These are phyloP conservation scores for Allobates femoralis DNA, from an alignment of 2,797 vertebrate species.

Conservation along the genomic window DNA sequence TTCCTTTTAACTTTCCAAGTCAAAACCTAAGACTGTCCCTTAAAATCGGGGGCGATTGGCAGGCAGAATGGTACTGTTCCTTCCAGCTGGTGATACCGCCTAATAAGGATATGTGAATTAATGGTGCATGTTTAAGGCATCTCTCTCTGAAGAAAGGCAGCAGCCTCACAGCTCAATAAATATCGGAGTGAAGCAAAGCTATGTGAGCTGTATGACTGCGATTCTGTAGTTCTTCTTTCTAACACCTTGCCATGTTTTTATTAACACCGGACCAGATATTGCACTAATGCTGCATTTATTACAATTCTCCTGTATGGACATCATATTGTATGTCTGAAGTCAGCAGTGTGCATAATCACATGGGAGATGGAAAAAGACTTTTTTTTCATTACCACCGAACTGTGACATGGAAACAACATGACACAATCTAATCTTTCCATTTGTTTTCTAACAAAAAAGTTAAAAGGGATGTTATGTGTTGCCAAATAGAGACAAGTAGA, in stretches of 20 bases:
- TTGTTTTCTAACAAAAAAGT: no score
- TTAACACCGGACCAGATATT: background rate
- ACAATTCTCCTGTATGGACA: background rate
- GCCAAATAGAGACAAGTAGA: no score
- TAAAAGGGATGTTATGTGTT: no score
- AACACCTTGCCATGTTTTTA: no score
- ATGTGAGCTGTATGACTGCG: background rate
- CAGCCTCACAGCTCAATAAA: slow-evolving; percentile 24
- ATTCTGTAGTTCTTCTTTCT: background rate
- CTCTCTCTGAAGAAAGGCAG: slow-evolving; percentile 42
- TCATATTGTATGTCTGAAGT: background rate
- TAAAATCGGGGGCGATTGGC: background rate
- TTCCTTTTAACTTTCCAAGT: background rate
- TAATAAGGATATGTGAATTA: slow-evolving; percentile 54
- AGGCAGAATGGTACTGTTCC: background rate
- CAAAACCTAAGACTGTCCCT: slow-evolving; percentile 1
- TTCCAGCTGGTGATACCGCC: slow-evolving; percentile 26
- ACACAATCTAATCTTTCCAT: no score
- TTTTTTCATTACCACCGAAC: no score
- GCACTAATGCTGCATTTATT: background rate
- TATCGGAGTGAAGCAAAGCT: slow-evolving; percentile 4
- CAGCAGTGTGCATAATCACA: background rate
- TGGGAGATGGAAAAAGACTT: background rate
- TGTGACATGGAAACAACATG: no score
- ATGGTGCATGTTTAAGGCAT: slow-evolving; percentile 29